phyloP scores from a whole-genome alignment of 2,888 invertebrate genomes.

The Napeogenes inachia region DNA sequence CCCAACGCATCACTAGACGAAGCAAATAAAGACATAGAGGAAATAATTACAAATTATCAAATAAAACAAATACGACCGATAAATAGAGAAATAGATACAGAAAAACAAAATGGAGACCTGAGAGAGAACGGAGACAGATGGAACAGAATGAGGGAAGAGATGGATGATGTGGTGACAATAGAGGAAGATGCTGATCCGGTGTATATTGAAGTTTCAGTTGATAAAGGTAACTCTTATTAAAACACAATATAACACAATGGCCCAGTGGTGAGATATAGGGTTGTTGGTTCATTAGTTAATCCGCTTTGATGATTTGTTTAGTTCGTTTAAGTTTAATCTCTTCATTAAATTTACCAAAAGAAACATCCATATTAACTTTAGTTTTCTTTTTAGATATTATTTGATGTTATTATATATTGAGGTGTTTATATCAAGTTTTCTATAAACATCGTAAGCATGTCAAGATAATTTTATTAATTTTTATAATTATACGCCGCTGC shows the following conservation, averaged over 20 bases:
- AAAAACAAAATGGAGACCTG: background rate
- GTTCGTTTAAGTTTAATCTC: no score
- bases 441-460: no score
- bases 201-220: conserved; percentile 55
- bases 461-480: no score
- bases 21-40: conserved; percentile 55
- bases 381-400: no score
- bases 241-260: no score
- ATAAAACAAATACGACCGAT: conserved; percentile 45
- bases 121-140: background rate
- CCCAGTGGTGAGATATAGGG: background rate
- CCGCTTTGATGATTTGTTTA: no score
- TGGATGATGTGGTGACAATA: conserved; percentile 20
- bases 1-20: conserved; percentile 18
- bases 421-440: no score
- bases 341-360: no score
- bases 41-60: conserved; percentile 59
- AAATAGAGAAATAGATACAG: conserved; percentile 8
- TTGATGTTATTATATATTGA: no score
- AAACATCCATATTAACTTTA: no score
- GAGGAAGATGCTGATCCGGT: conserved; percentile 38
- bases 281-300: no score
- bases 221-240: conserved; percentile 39
- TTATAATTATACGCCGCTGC: no score
- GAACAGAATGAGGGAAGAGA: background rate